Base-by-base conservation (phyloP, 2,113 vertebrate species). In the Austrofundulus limnaeus region DNA sequence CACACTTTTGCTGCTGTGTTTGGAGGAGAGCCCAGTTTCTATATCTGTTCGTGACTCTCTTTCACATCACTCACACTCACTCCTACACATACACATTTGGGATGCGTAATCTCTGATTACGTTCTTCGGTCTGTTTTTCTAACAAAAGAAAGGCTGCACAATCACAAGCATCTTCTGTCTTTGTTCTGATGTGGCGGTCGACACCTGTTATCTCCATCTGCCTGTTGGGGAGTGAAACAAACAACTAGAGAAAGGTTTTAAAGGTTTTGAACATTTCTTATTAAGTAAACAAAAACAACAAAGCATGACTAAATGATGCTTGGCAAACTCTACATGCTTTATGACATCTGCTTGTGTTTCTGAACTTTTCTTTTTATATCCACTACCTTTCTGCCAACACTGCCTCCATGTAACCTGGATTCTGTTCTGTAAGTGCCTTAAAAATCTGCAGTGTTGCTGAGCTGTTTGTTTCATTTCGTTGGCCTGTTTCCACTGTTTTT, bases 191-290 rank as follows among this genome's bases (percentile, higher is more conserved):
- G 31, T 74, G 56, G 19, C 62, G 61, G 19, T 59, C 45, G 58
- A 79, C 75, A 72, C 54, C 61, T 57, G 54, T 74, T 73, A 72
- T 37, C 61, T 42, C 68, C 55, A 81, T 77, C 75, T 81, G 64
- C 48, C 61, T 60, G 65, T 58, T 50, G 61, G 67, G 43, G 72
- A 79, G 60, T 11, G 39, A 53, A 73, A 70, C 75, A 72, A 79
- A 78, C 61, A 72, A 31, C 21, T 24, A 45, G 10, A 46, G 21
- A 39, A 41, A 56, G n/a, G n/a, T n/a, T n/a, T n/a, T n/a, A 25
- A 78, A 39, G 61, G 39, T 75, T n/a, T n/a, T n/a, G n/a, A n/a
- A n/a, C n/a, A n/a, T 54, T 23, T 61, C 56, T 50, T 17, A 23
- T 61, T 37, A 34, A 50, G 25, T 4, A 23, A 47, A 65, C 16